A percentile compares a stretch with the other conserved stretches of the same genome.
phyloP scores from a whole-genome alignment of 35 echinoderm and acorn worm genomes.

The Apostichopus parvimensis region DNA sequence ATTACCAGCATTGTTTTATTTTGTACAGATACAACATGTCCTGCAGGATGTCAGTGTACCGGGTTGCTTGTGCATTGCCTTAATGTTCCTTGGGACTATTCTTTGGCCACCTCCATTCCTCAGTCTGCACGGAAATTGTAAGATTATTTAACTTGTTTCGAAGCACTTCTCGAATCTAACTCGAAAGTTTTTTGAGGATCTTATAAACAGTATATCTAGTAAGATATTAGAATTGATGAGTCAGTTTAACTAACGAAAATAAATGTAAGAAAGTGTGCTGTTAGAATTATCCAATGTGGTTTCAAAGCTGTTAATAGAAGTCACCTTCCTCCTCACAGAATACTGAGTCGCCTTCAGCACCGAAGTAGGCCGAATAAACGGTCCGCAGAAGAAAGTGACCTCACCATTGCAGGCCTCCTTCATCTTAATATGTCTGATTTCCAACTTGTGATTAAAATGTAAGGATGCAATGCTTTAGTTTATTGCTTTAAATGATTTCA shows the following conservation, averaged over 20 bases:
- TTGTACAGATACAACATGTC: conserved; percentile 45
- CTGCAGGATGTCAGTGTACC: conserved; percentile 55
- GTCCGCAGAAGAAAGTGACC: neutral
- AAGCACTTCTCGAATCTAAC: too few species aligned
- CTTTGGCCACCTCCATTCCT: conserved; percentile 38
- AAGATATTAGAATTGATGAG: too few species aligned
- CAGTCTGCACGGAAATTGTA: conserved; percentile 54
- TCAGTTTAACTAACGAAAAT: too few species aligned
- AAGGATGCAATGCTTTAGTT: neutral
- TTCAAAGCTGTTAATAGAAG: neutral
- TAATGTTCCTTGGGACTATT: conserved; percentile 24
- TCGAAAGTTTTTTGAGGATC: too few species aligned
- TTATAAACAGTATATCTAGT: too few species aligned
- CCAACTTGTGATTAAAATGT: conserved; percentile 30
- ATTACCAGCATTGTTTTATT: neutral
- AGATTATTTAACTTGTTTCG: neutral
- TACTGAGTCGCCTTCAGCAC: conserved; percentile 6
- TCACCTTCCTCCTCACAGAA: conserved; percentile 2
- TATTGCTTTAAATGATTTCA: too few species aligned
- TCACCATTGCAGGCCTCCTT: neutral
- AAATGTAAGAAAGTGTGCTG: too few species aligned
- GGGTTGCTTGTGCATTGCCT: conserved; percentile 51
- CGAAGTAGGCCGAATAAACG: neutral
- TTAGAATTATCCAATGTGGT: too few species aligned
- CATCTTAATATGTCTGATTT: conserved; percentile 33